Evolutionary conservation across 2,888 invertebrate genomes (phyloP).

Genomic region (Elaeidobius kamerunicus): DNA sequence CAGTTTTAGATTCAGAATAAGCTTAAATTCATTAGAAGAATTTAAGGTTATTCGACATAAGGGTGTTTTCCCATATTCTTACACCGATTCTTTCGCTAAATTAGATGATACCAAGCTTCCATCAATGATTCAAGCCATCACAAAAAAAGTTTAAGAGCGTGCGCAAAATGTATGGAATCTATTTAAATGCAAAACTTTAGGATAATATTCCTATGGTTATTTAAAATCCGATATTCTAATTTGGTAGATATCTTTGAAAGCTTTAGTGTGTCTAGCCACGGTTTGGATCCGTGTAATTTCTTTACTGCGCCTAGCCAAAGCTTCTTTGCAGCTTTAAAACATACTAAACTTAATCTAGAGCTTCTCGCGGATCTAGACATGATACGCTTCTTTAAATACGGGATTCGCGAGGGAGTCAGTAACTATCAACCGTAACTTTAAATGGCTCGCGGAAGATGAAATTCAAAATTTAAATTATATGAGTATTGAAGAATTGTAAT

Average conservation of each 20-base stretch:
- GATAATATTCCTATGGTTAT: background rate
- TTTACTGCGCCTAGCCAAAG: slow-evolving; percentile 7
- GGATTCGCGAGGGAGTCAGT: slow-evolving; percentile 14
- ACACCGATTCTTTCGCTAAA: background rate
- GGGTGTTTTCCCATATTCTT: background rate
- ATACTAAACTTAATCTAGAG: slow-evolving; percentile 14
- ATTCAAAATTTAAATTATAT: no score
- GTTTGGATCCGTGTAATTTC: slow-evolving; percentile 2
- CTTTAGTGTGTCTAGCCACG: slow-evolving; percentile 1
- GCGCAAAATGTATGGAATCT: background rate
- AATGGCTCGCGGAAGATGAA: no score
- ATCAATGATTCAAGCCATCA: slow-evolving; percentile 4
- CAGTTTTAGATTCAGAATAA: background rate
- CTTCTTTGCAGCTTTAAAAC: slow-evolving; percentile 9
- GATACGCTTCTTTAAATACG: slow-evolving; percentile 14
- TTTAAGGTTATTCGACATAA: background rate
- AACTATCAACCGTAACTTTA: no score
- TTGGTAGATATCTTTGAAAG: slow-evolving; percentile 3
- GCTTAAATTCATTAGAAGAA: background rate
- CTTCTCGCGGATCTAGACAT: slow-evolving; percentile 23
- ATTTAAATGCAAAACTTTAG: slow-evolving; percentile 4
- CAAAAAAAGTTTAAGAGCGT: slow-evolving; percentile 1
- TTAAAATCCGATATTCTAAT: slow-evolving; percentile 2
- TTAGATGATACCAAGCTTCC: background rate
- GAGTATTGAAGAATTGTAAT: no score